Base-by-base conservation (phyloP, 2,113 vertebrate genomes). In the Ciconia stormi region DNA sequence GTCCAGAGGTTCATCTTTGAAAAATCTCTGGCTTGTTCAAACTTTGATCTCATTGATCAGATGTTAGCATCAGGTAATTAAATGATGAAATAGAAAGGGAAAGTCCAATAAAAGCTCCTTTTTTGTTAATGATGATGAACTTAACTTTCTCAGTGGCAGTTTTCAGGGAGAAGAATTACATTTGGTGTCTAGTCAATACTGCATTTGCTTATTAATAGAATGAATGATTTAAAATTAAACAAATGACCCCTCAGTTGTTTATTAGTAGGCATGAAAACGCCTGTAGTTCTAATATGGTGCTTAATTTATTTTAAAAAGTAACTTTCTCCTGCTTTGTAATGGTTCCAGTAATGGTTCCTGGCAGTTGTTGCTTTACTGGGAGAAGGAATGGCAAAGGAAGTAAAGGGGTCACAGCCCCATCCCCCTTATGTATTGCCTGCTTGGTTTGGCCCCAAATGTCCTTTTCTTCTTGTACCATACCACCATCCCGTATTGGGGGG, bases 41-140 rank as follows among this genome's bases (percentile, higher is more conserved):
- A 96, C 72, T 92, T 92, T 92, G 86, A 87, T 93, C 89, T 63
- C 80, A 93, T 95, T 87, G 89, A 97, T 96, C 84, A 93, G 81
- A 77, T 49, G 58, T 85, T 91, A 96, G 88, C 82, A 92, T 94
- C 40, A 44, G 70, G 65, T 97, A 96, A 96, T 97, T 94, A 95
- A 93, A 95, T 95, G 92, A 97, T 97, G 91, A 97, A 98, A 96
- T 91, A 93, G 83, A 85, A 95, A 30, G n/a, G 89, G 62, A 67
- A 94, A 94, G 93, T 91, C 96, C 96, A 95, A 95, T 97, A 94
- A 97, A 97, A 97, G 67, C 70, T 96, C 69, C 62, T 62, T 95
- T 97, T 97, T 88, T 86, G 89, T 91, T 96, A 90, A 90, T 90
- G 78, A 95, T 95, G 96, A 96, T 96, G 93, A 96, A 95, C 92